Percentiles rank a stretch among this genome's conserved stretches.
phyloP scores from a whole-genome alignment of 2,888 invertebrate genomes.

The Lordiphosa fenestrarum region DNA sequence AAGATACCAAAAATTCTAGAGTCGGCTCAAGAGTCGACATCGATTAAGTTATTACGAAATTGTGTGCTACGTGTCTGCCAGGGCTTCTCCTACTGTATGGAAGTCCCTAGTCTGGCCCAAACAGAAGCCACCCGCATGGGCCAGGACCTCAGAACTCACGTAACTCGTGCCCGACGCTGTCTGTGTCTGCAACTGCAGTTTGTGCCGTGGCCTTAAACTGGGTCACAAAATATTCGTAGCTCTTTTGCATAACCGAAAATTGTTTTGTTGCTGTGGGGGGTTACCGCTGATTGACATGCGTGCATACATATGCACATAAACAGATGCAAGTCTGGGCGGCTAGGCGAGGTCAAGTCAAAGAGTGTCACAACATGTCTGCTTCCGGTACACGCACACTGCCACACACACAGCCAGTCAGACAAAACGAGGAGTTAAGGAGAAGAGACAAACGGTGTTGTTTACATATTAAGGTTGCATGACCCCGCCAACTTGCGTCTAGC shows the following conservation, averaged over 20 bases:
- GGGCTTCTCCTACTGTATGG: conserved; percentile 14
- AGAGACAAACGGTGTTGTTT: conserved; percentile 74
- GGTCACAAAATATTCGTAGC: conserved; percentile 37
- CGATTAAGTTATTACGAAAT: conserved; percentile 77
- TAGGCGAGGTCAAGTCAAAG: conserved; percentile 71
- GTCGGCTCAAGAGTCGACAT: conserved; percentile 58
- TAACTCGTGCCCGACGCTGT: conserved; percentile 14
- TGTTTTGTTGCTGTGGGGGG: conserved; percentile 46
- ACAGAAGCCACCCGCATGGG: conserved; percentile 33
- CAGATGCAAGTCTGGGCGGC: conserved; percentile 18
- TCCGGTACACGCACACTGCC: conserved; percentile 61
- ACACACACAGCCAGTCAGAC: conserved; percentile 39
- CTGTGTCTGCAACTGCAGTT: conserved; percentile 23
- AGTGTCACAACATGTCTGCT: conserved; percentile 76
- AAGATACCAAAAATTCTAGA: conserved; percentile 56
- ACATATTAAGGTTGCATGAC: conserved; percentile 79
- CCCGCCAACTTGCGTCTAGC: conserved; percentile 43
- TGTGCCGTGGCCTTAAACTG: conserved; percentile 38
- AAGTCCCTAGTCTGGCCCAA: conserved; percentile 38
- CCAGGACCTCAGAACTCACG: conserved; percentile 30
- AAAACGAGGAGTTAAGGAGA: conserved; percentile 14
- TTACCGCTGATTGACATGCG: conserved; percentile 67
- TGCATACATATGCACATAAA: conserved; percentile 32
- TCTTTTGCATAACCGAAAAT: conserved; percentile 71
- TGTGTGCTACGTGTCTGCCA: conserved; percentile 59